phyloP scores from a whole-genome alignment of 2,113 vertebrate genomes.

The Corydoras sp. region DNA sequence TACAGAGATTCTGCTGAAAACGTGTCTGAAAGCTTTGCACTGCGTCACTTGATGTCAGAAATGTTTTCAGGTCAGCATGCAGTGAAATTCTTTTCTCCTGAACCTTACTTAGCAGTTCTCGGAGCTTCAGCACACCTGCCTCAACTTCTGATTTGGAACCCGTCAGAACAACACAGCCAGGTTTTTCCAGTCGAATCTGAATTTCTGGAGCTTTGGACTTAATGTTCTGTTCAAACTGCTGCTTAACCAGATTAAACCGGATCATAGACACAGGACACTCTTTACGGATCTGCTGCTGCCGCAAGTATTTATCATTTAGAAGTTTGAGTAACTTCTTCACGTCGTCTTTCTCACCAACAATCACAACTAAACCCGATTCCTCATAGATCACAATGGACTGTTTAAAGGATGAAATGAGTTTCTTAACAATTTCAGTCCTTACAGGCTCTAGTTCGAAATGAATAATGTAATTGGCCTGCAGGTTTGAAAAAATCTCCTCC shows the following conservation, averaged over 20 bases:
- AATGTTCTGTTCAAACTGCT: slow-evolving; percentile 43
- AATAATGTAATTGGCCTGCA: slow-evolving; percentile 33
- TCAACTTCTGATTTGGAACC: slow-evolving; percentile 42
- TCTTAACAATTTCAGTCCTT: slow-evolving; percentile 16
- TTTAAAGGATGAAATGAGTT: slow-evolving; percentile 2
- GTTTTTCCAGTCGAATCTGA: neutral
- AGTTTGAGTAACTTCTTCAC: slow-evolving; percentile 36
- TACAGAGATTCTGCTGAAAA: slow-evolving; percentile 47
- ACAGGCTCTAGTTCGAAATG: slow-evolving; percentile 42
- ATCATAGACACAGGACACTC: slow-evolving; percentile 36
- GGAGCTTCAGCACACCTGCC: slow-evolving; percentile 26
- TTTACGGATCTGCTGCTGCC: slow-evolving; percentile 1
- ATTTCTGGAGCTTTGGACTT: slow-evolving; percentile 2
- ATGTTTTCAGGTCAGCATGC: slow-evolving; percentile 16
- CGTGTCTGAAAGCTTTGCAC: slow-evolving; percentile 42
- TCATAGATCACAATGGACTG: slow-evolving; percentile 46
- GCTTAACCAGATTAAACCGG: slow-evolving; percentile 45
- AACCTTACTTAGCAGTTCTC: slow-evolving; percentile 36
- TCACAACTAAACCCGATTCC: slow-evolving; percentile 36
- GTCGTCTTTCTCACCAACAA: slow-evolving; percentile 45
- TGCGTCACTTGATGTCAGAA: slow-evolving; percentile 41
- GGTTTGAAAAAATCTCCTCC: slow-evolving; percentile 15
- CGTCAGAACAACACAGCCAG: slow-evolving; percentile 31
- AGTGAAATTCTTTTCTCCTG: slow-evolving; percentile 39
- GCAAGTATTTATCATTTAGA: slow-evolving; percentile 3